Conservation (phyloP, 92 coral and sea anemone species). For the Umimayanthus kanabou region DNA sequence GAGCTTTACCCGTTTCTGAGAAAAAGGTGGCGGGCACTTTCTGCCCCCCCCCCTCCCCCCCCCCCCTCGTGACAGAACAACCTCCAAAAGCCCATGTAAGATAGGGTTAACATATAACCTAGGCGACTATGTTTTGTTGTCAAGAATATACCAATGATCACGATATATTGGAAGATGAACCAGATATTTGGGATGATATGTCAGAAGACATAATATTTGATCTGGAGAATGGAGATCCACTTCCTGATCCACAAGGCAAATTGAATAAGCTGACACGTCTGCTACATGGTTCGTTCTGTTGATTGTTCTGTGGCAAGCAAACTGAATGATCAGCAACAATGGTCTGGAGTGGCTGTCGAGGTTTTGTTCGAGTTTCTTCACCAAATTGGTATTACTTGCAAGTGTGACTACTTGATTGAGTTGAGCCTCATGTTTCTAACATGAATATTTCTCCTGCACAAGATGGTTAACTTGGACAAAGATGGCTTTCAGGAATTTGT, state of each 20-base stretch:
- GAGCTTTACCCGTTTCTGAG: too few species aligned
- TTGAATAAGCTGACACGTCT: slow-evolving; percentile 28
- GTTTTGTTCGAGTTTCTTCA: slow-evolving; percentile 63
- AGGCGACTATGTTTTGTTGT: too few species aligned
- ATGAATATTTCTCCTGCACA: slow-evolving; percentile 51
- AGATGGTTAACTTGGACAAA: slow-evolving; percentile 48
- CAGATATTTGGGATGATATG: slow-evolving; percentile 61
- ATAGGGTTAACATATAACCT: too few species aligned
- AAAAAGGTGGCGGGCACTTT: too few species aligned
- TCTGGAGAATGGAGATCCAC: slow-evolving; percentile 43
- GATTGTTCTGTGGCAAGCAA: slow-evolving; percentile 65
- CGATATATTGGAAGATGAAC: slow-evolving; percentile 37
- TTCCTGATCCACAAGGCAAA: slow-evolving; percentile 52
- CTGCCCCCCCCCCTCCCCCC: too few species aligned
- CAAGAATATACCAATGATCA: neutral
- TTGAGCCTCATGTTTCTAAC: slow-evolving; percentile 59
- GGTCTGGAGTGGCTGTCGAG: slow-evolving; percentile 68
- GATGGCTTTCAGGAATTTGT: slow-evolving; percentile 62
- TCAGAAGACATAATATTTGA: slow-evolving; percentile 32
- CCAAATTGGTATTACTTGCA: slow-evolving; percentile 44
- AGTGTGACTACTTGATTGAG: slow-evolving; percentile 49
- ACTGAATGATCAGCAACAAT: slow-evolving; percentile 66
- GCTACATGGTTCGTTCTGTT: slow-evolving; percentile 52
- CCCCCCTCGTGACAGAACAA: too few species aligned
- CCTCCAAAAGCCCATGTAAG: too few species aligned